Percentiles rank a stretch among this genome's conserved stretches.
phyloP scores from a whole-genome alignment of 2,113 vertebrate genomes.

The Philantomba maxwellii region DNA sequence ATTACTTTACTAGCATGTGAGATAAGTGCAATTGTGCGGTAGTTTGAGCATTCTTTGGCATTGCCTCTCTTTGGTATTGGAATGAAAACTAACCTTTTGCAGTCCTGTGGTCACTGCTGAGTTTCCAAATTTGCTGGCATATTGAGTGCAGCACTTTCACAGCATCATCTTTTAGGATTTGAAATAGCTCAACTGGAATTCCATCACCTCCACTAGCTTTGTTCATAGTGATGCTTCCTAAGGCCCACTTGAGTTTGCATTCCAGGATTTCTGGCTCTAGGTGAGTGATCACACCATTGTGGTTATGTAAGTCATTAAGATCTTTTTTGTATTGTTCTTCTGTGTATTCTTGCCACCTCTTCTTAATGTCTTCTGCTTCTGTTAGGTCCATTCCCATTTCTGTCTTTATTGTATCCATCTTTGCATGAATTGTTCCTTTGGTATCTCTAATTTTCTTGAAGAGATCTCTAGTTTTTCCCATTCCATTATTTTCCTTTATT shows the following conservation, averaged over 20 bases:
- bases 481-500: background rate
- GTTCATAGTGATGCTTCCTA: background rate
- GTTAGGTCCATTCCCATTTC: background rate
- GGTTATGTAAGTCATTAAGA: background rate
- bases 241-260: fast-evolving
- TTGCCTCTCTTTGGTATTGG: too few relatives aligned
- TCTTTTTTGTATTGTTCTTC: background rate
- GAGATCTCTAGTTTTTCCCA: background rate
- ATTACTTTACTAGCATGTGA: background rate
- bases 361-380: background rate
- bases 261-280: background rate
- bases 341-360: background rate
- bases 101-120: too few relatives aligned
- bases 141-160: too few relatives aligned
- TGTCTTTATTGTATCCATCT: background rate
- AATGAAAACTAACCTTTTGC: too few relatives aligned
- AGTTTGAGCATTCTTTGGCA: background rate
- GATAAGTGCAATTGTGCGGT: background rate
- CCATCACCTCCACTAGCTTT: too few relatives aligned
- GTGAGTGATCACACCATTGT: background rate
- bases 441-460: background rate
- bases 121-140: too few relatives aligned
- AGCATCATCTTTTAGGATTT: too few relatives aligned
- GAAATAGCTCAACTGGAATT: too few relatives aligned
- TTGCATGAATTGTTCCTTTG: background rate